These are phyloP conservation scores for Bolinopsis microptera DNA, from an alignment of 37 sponge, comb jelly and placozoan genomes.

Conservation along the genomic window DNA sequence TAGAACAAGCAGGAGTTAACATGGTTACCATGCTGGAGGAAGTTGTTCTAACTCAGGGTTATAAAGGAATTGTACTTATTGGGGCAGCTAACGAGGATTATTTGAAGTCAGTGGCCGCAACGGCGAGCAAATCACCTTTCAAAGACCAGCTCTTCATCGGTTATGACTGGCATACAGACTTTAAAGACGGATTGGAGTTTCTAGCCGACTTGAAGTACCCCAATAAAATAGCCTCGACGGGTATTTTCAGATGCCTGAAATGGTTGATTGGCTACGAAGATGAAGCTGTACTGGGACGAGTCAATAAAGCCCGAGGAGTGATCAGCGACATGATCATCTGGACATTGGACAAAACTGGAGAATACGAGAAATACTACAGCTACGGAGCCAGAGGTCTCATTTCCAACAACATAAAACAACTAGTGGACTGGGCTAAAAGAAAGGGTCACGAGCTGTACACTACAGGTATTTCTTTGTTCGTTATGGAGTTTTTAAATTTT, in stretches of 20 bases:
- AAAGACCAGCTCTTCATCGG: neutral
- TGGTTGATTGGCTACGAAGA: neutral
- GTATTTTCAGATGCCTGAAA: neutral
- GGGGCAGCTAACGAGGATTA: neutral
- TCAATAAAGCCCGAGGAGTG: constrained; percentile 10
- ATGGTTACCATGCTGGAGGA: neutral
- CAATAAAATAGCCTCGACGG: neutral
- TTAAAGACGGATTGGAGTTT: neutral
- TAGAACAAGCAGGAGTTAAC: neutral
- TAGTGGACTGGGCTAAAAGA: neutral
- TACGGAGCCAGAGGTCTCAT: constrained; percentile 1
- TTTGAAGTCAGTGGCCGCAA: neutral
- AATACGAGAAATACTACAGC: neutral
- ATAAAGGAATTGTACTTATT: neutral
- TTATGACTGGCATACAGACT: neutral
- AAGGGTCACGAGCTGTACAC: constrained; percentile 21
- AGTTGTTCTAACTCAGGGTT: neutral
- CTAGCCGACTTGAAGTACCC: neutral
- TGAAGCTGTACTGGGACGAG: neutral
- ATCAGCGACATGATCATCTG: neutral
- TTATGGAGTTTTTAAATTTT: too few relatives aligned
- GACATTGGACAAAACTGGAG: neutral
- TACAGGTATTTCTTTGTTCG: too few relatives aligned
- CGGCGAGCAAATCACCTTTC: neutral
- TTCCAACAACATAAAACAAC: neutral